Base-by-base conservation (phyloP, 2,888 invertebrate species). In the Blomia tropicalis region DNA sequence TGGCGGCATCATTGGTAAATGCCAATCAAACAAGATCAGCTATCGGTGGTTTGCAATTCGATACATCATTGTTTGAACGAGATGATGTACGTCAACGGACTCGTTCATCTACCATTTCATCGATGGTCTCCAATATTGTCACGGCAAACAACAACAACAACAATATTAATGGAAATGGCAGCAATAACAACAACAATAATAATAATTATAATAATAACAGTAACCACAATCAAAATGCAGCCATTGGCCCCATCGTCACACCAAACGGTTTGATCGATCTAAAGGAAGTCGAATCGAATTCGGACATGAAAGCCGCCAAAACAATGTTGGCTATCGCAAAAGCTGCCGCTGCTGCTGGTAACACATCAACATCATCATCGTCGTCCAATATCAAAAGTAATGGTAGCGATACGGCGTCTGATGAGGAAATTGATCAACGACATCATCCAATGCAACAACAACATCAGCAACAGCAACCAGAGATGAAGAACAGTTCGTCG, bases 361-460 rank as follows among this genome's bases (percentile, higher is more conserved):
- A 62, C 36, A 44, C 41, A n/a, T 30, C 22, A 11, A 53, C 61
- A 59, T 27, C 31, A 14, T 27, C 3, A 51, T 17, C 31, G 17
- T 1, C 22, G 5, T 19, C 51, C 11, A 58, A 62, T 11, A 31
- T 62, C 19, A 58, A 14, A 53, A 41, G 29, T 22, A 25, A 30
- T 1, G 44, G 47, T 30, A 59, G 30, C 17, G 43, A 58, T n/a
- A 58, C 58, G 47, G 61, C 64, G 4, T 47, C 54, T n/a, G 63
- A 63, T n/a, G 64, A 59, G 17, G 22, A 59, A 19, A 51, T 53
- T 17, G 25, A 53, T 11, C 27, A 59, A 2, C 51, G 32, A 2
- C 29, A 60, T 30, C 29, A 60, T 11, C 30, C 56, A 1, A 27
- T 11, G 4, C 5, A 7, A 11, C 5, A 14, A 5, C 22, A 27